Evolutionary conservation across 2,797 vertebrate genomes (phyloP).

Genomic region (Enteromius paludinosus): DNA sequence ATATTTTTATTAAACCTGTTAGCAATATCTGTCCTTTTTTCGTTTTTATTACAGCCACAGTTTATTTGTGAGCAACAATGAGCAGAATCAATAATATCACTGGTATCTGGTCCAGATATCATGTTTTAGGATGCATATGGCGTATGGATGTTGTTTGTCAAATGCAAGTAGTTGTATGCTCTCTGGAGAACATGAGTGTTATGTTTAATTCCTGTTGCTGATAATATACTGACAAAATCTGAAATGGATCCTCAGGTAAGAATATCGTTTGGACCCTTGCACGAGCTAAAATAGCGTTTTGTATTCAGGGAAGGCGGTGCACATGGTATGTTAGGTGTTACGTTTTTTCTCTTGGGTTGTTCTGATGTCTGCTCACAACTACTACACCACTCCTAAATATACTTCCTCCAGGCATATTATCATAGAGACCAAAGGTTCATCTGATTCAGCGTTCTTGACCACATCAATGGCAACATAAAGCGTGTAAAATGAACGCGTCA

Average conservation of each 20-base stretch:
- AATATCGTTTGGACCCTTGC: not conserved
- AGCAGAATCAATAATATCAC: not conserved
- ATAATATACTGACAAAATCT: not conserved
- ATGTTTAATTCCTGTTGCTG: not conserved
- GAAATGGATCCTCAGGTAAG: not conserved
- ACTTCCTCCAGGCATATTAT: conserved; percentile 10
- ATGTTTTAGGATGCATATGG: not conserved
- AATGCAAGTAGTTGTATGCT: not conserved
- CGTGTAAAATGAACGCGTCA: conserved; percentile 19
- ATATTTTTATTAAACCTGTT: not conserved
- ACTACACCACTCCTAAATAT: not conserved
- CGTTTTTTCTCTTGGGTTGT: not conserved
- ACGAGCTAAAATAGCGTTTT: not conserved
- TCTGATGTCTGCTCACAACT: not conserved
- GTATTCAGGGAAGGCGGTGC: not conserved
- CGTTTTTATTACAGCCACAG: not conserved
- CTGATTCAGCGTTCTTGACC: conserved; percentile 26
- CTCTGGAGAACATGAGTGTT: not conserved
- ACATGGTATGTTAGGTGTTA: not conserved
- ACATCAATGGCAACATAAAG: conserved; percentile 40
- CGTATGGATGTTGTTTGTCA: too few species aligned
- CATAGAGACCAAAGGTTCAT: conserved; percentile 19
- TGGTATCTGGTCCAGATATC: not conserved
- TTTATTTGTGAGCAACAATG: not conserved
- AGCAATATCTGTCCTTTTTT: not conserved